A percentile compares a stretch with the other conserved stretches of the same genome.
Evolutionary conservation across 2,113 vertebrate genomes (phyloP).

Genomic region (Struthidea cinerea): DNA sequence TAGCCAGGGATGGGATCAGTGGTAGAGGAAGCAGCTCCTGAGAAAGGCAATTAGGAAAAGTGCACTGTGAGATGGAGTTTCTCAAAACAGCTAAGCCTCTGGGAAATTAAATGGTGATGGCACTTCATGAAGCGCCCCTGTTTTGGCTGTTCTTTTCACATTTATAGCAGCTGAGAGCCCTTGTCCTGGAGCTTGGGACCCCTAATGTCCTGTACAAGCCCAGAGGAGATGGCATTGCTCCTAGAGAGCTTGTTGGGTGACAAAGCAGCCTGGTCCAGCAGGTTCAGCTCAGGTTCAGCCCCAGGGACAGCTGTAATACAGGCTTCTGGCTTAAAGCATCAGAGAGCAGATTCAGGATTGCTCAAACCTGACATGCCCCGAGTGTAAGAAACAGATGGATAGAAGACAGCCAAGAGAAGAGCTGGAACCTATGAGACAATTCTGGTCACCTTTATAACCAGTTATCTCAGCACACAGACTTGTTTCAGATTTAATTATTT

Average conservation of each 20-base stretch:
- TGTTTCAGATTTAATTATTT: neutral
- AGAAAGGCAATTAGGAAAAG: constrained; percentile 8
- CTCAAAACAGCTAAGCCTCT: neutral
- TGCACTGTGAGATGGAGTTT: neutral
- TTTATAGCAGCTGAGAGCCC: neutral
- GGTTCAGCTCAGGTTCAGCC: neutral
- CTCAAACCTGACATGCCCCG: neutral
- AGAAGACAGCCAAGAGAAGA: neutral
- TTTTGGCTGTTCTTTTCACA: neutral
- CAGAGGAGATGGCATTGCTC: neutral
- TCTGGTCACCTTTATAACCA: neutral
- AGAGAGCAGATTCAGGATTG: neutral
- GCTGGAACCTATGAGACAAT: neutral
- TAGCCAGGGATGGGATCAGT: neutral
- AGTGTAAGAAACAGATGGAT: neutral
- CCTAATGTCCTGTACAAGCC: neutral
- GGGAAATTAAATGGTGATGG: neutral
- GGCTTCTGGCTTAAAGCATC: neutral
- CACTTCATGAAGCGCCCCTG: neutral
- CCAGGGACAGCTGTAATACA: neutral
- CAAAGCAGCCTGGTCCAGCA: neutral
- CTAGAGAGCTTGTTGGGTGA: fast-evolving
- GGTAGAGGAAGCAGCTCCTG: neutral
- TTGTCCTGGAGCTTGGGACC: neutral
- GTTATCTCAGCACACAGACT: neutral